Evolutionary conservation across 37 sponge, comb jelly and placozoan species (phyloP).

Genomic region (Tethya wilhelma): DNA sequence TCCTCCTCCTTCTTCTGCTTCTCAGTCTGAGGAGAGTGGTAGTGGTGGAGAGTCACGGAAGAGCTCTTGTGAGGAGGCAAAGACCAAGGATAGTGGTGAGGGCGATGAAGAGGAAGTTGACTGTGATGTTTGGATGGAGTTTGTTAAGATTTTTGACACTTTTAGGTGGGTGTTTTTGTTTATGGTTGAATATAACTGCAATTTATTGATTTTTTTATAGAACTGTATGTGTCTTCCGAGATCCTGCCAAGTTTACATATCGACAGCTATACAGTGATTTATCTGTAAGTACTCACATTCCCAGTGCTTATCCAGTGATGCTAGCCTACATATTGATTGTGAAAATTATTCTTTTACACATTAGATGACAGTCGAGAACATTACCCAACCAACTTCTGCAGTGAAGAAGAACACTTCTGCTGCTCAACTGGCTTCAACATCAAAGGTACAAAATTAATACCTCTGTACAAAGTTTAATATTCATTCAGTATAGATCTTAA

Average conservation of each 20-base stretch:
- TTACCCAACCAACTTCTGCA: background rate
- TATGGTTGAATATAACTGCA: background rate
- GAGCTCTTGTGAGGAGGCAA: background rate
- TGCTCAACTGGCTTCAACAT: background rate
- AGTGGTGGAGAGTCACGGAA: background rate
- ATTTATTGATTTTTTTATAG: constrained; percentile 20
- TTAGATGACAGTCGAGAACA: constrained; percentile 10
- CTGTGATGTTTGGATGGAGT: background rate
- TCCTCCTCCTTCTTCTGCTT: too few relatives aligned
- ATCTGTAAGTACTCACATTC: constrained; percentile 5
- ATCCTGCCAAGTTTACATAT: constrained; percentile 24
- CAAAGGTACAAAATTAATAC: constrained; percentile 4
- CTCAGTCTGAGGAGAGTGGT: background rate
- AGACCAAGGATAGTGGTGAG: background rate
- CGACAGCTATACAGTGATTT: constrained; percentile 13
- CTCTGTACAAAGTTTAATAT: background rate
- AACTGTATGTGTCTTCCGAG: constrained; percentile 23
- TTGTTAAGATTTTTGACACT: too few relatives aligned
- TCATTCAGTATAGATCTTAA: background rate
- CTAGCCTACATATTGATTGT: background rate
- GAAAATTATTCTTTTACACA: background rate
- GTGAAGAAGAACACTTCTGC: constrained; percentile 9
- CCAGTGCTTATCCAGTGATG: background rate
- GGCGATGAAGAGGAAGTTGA: background rate
- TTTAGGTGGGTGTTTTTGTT: background rate